Percentiles rank a stretch among this genome's conserved stretches.
Evolutionary conservation across 2,797 vertebrate genomes (phyloP).

Genomic region (Micromesistius poutassou): DNA sequence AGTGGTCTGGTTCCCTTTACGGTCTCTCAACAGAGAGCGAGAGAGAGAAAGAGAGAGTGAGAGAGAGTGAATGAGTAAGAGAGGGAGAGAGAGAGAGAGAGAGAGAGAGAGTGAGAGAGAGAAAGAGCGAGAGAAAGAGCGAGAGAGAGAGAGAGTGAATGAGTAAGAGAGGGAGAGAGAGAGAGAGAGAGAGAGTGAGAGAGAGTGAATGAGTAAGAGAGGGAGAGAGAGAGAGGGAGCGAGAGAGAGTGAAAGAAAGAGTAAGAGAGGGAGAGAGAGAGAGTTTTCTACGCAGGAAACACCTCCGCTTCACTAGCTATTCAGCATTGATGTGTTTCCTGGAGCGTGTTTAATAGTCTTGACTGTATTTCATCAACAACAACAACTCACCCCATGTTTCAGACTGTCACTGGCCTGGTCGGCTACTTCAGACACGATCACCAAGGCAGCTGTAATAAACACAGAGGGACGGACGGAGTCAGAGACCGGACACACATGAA

Average conservation of each 20-base stretch:
- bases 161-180: background rate
- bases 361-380: background rate
- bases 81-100: background rate
- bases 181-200: background rate
- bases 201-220: background rate
- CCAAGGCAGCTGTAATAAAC: constrained; percentile 80
- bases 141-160: background rate
- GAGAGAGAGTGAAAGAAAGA: background rate
- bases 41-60: background rate
- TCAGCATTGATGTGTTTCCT: background rate
- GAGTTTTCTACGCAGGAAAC: background rate
- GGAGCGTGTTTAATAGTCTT: background rate
- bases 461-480: background rate
- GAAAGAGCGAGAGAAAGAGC: background rate
- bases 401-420: constrained; percentile 90
- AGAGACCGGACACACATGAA: constrained; percentile 16
- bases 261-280: background rate
- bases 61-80: background rate
- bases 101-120: background rate
- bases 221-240: background rate
- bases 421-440: constrained; percentile 85
- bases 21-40: background rate
- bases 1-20: constrained; percentile 34
- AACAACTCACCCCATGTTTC: constrained; percentile 87
- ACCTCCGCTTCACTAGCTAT: background rate